Evolutionary conservation across 2,113 vertebrate species (phyloP).

Genomic region (Cygnus buccinator): DNA sequence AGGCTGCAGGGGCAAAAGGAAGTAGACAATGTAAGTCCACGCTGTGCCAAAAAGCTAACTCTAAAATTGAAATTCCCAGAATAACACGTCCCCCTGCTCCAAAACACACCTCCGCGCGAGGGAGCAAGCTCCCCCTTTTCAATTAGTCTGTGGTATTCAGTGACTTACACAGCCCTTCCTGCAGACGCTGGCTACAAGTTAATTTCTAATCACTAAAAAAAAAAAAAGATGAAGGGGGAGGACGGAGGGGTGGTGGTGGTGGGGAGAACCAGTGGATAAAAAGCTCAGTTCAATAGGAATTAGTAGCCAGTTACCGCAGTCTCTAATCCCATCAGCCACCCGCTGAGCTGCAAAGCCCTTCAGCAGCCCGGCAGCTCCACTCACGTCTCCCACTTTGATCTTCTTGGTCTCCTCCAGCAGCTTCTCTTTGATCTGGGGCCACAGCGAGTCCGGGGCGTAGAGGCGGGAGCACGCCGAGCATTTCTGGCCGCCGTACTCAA

Average conservation of each 20-base stretch:
- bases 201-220: slow-evolving; percentile 36
- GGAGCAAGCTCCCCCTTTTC: neutral
- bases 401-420: slow-evolving; percentile 85
- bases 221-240: neutral
- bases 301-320: slow-evolving; percentile 59
- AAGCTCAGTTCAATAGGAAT: slow-evolving; percentile 64
- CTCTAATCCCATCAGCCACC: slow-evolving; percentile 78
- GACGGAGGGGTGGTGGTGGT: neutral
- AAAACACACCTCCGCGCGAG: neutral
- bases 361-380: slow-evolving; percentile 59
- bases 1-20: slow-evolving; percentile 77
- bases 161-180: neutral
- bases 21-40: neutral
- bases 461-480: slow-evolving; percentile 96
- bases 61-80: neutral
- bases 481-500: slow-evolving; percentile 95
- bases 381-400: slow-evolving; percentile 92
- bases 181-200: slow-evolving; percentile 43
- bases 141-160: neutral
- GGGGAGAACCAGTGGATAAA: slow-evolving; percentile 35
- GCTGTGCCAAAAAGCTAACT: accelerated
- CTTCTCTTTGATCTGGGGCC: slow-evolving; percentile 87
- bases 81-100: neutral
- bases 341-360: slow-evolving; percentile 68
- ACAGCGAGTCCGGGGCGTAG: slow-evolving; percentile 87